Conservation (phyloP, 2,888 invertebrate genomes). For the Ceramica pisi region DNA sequence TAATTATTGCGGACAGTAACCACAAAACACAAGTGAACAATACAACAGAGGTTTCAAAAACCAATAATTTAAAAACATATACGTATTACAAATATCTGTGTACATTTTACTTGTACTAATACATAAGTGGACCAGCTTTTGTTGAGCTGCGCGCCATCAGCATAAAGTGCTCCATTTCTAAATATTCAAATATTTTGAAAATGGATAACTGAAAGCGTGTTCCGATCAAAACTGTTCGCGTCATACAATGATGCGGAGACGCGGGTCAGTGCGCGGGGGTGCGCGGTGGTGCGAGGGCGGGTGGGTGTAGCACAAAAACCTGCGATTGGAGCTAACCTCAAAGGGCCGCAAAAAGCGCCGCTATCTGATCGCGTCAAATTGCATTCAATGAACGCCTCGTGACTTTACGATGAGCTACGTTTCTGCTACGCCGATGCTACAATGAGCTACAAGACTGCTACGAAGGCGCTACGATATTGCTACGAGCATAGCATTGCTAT, state of each 20-base stretch:
- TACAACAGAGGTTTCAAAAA: conserved; percentile 9
- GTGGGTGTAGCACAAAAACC: conserved; percentile 40
- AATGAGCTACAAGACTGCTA: conserved; percentile 34
- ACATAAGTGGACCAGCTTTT: background rate
- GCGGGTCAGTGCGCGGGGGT: conserved; percentile 1
- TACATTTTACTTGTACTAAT: background rate
- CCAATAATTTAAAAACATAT: background rate
- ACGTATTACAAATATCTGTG: background rate
- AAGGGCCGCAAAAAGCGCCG: conserved; percentile 56
- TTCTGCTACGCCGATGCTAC: conserved; percentile 36
- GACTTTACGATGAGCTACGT: conserved; percentile 37
- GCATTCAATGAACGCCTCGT: conserved; percentile 50
- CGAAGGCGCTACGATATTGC: conserved; percentile 32
- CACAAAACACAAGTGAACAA: conserved; percentile 10
- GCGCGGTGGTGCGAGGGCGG: background rate
- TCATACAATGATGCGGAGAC: background rate
- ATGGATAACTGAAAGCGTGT: background rate
- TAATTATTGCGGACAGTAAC: conserved; percentile 3
- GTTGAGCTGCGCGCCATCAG: background rate
- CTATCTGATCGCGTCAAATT: conserved; percentile 46
- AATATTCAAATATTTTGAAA: conserved; percentile 22
- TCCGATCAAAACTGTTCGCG: conserved; percentile 10
- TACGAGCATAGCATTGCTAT: conserved; percentile 26
- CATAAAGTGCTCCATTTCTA: conserved; percentile 16
- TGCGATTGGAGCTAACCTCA: conserved; percentile 53